phyloP scores from a whole-genome alignment of 2,888 invertebrate genomes.

The Eupithecia subumbrata region DNA sequence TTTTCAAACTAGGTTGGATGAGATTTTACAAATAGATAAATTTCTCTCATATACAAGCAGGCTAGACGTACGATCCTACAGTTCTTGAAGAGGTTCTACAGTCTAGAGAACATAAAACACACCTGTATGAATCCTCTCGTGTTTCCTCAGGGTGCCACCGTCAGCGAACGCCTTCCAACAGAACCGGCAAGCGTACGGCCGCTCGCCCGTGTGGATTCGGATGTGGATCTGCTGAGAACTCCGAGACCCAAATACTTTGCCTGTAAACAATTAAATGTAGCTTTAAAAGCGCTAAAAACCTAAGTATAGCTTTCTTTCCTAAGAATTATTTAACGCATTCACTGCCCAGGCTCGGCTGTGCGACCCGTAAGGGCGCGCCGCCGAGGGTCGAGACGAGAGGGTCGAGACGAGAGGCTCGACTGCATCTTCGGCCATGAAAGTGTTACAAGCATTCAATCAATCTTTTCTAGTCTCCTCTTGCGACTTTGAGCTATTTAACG shows the following conservation, averaged over 20 bases:
- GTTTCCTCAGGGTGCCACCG: constrained; percentile 92
- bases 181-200: constrained; percentile 93
- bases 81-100: too few relatives aligned
- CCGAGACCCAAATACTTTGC: constrained; percentile 92
- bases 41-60: too few relatives aligned
- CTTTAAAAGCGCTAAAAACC: neutral
- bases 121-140: constrained; percentile 93
- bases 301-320: too few relatives aligned
- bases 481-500: neutral
- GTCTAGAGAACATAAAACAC: neutral
- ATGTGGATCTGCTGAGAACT: constrained; percentile 94
- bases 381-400: too few relatives aligned
- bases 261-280: constrained; percentile 48
- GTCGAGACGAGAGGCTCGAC: too few relatives aligned
- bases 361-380: too few relatives aligned
- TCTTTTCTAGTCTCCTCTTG: neutral
- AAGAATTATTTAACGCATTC: neutral
- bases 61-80: too few relatives aligned
- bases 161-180: constrained; percentile 96
- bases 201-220: constrained; percentile 92
- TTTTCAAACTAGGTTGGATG: too few relatives aligned
- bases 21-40: too few relatives aligned
- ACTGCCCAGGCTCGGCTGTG: too few relatives aligned
- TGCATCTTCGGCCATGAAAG: too few relatives aligned
- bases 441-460: too few relatives aligned